phyloP scores from a whole-genome alignment of 2,888 invertebrate species.

The Chrysomela aeneicollis region DNA sequence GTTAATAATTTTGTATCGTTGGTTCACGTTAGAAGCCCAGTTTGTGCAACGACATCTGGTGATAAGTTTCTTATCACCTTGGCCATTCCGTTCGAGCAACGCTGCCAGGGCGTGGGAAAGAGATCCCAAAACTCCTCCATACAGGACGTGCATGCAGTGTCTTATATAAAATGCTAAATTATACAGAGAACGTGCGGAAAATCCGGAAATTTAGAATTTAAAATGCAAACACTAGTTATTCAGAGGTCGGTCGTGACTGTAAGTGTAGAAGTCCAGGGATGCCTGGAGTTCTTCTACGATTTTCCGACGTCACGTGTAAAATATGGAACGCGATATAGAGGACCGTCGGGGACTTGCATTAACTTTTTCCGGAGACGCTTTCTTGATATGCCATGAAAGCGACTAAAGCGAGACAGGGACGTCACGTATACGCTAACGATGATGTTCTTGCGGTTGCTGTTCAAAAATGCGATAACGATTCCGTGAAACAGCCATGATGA shows the following conservation, averaged over 20 bases:
- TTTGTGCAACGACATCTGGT: too few relatives aligned
- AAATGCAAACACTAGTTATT: constrained; percentile 45
- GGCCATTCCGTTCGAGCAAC: too few relatives aligned
- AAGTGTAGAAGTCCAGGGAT: constrained; percentile 34
- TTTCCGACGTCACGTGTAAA: constrained; percentile 27
- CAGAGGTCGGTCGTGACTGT: constrained; percentile 42
- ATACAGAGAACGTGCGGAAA: constrained; percentile 37
- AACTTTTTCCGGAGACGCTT: constrained; percentile 3
- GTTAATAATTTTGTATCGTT: too few relatives aligned
- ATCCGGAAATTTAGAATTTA: constrained; percentile 38
- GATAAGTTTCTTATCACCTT: too few relatives aligned
- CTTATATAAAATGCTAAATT: constrained; percentile 36
- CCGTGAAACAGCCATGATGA: neutral
- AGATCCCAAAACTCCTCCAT: too few relatives aligned
- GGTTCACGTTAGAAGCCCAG: too few relatives aligned
- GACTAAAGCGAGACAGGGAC: neutral
- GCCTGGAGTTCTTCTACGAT: constrained; percentile 20
- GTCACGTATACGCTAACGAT: neutral
- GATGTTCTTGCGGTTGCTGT: neutral
- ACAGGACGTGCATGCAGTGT: constrained; percentile 23
- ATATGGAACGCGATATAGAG: constrained; percentile 31
- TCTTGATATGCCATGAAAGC: neutral
- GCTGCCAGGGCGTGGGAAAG: too few relatives aligned
- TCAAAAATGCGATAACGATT: neutral
- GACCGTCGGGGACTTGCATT: constrained; percentile 9